phyloP scores from a whole-genome alignment of 2,113 vertebrate species.

The Nematolebias whitei region DNA sequence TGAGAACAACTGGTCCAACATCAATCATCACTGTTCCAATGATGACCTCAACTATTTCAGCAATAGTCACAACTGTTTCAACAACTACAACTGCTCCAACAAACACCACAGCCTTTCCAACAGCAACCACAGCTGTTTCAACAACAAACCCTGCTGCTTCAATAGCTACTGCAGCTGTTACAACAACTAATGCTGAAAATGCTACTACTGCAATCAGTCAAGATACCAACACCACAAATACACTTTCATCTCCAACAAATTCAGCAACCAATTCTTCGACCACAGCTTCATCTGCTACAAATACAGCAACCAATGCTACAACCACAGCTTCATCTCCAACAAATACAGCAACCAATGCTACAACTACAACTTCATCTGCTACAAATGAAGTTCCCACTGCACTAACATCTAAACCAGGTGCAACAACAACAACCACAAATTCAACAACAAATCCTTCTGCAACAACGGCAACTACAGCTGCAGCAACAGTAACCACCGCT shows the following conservation, averaged over 20 bases:
- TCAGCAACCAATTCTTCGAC: too few species aligned
- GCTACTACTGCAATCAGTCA: too few species aligned
- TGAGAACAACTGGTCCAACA: background rate
- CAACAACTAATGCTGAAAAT: background rate
- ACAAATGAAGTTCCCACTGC: background rate
- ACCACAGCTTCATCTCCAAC: too few species aligned
- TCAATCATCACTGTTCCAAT: too few species aligned
- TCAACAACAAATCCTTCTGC: background rate
- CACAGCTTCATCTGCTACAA: too few species aligned
- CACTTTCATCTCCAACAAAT: too few species aligned
- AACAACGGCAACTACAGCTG: background rate
- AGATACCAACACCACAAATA: too few species aligned
- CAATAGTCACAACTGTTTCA: background rate
- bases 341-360: background rate
- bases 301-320: too few species aligned
- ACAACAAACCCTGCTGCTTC: background rate
- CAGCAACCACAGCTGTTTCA: background rate
- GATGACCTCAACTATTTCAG: background rate
- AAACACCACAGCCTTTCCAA: background rate
- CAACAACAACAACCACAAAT: background rate
- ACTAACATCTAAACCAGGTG: background rate
- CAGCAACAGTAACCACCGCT: background rate
- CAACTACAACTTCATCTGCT: background rate
- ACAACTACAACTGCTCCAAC: background rate
- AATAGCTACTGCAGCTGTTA: background rate